Conservation (phyloP, 2,797 vertebrate species). For the Lacerta agilis region DNA sequence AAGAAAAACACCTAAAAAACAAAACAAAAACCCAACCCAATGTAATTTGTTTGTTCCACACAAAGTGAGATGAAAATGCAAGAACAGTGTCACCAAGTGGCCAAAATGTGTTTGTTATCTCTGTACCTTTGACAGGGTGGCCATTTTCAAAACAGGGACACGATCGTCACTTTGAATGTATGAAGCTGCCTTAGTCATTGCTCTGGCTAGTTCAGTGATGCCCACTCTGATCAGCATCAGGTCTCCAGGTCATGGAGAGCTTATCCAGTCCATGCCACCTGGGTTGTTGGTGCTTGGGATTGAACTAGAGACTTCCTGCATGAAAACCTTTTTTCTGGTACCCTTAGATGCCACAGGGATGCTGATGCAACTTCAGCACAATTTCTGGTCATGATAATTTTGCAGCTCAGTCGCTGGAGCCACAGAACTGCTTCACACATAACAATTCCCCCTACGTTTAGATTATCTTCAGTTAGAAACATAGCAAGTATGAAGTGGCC, state of each 20-base stretch:
- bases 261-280: neutral
- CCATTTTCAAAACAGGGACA: neutral
- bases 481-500: neutral
- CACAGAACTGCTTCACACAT: neutral
- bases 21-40: neutral
- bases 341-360: neutral
- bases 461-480: neutral
- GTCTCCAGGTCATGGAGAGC: too few relatives aligned
- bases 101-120: conserved; percentile 25
- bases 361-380: neutral
- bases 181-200: neutral
- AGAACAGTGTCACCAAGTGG: conserved; percentile 50
- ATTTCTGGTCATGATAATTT: neutral
- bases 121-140: conserved; percentile 6
- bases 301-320: neutral
- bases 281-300: neutral
- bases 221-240: neutral
- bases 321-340: neutral
- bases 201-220: neutral
- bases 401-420: neutral
- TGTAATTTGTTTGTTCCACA: conserved; percentile 1
- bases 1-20: neutral
- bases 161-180: neutral
- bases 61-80: conserved; percentile 42
- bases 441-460: neutral